phyloP scores from a whole-genome alignment of 2,113 vertebrate genomes.

The Erythrocercus mccallii region DNA sequence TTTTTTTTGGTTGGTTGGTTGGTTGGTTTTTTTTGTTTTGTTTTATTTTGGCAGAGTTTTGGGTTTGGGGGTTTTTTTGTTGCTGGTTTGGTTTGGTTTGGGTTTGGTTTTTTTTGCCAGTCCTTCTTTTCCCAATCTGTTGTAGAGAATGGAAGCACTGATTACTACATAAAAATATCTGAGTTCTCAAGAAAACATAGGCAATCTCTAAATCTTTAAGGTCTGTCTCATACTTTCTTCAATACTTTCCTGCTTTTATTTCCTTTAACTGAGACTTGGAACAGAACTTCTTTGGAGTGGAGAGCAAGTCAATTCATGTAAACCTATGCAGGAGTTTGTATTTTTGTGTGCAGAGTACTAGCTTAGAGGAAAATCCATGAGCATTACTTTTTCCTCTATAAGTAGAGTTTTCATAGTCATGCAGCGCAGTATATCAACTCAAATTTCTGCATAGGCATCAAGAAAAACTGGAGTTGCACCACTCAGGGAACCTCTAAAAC shows the following conservation, averaged over 20 bases:
- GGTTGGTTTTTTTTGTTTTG: neutral
- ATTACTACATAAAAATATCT: neutral
- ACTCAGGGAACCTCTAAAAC: neutral
- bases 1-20: neutral
- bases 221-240: neutral
- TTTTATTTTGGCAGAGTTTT: neutral
- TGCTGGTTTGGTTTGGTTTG: neutral
- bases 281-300: neutral
- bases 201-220: neutral
- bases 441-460: neutral
- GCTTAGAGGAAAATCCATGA: neutral
- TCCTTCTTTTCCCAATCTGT: neutral
- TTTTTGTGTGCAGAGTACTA: neutral
- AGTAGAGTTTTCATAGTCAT: neutral
- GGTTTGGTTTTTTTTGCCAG: neutral
- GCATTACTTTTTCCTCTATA: neutral
- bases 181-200: neutral
- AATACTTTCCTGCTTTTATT: neutral
- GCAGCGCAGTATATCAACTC: neutral
- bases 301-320: neutral
- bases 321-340: neutral
- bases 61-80: neutral
- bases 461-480: neutral
- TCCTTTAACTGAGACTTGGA: neutral
- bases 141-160: neutral